Percentiles rank a stretch among this genome's conserved stretches.
Conservation (phyloP, 1,140 invertebrate genomes). For the Augochlora pura region DNA sequence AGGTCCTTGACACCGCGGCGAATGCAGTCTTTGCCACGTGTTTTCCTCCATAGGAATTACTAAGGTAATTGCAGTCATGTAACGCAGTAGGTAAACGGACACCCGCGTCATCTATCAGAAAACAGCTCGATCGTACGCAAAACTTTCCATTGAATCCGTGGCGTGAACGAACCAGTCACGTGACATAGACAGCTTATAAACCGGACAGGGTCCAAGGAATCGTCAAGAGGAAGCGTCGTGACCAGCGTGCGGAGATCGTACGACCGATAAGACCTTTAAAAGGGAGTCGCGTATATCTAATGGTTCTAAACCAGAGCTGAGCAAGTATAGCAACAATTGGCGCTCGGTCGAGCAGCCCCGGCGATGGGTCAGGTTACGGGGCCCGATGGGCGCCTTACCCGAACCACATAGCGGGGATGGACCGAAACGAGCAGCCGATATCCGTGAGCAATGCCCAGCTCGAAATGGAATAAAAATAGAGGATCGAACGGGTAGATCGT, state of each 20-base stretch:
- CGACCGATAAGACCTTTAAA: constrained; percentile 22
- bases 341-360: too few relatives aligned
- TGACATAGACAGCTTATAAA: background rate
- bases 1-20: background rate
- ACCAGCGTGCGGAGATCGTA: constrained; percentile 55
- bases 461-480: background rate
- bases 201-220: background rate
- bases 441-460: too few relatives aligned
- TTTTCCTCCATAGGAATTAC: background rate
- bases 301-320: background rate
- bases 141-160: too few relatives aligned
- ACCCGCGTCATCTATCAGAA: too few relatives aligned
- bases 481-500: background rate
- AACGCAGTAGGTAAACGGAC: too few relatives aligned
- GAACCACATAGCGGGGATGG: too few relatives aligned
- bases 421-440: too few relatives aligned
- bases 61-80: too few relatives aligned
- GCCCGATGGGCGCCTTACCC: too few relatives aligned
- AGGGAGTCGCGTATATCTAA: constrained; percentile 6
- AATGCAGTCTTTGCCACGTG: background rate
- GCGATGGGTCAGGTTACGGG: too few relatives aligned
- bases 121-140: too few relatives aligned
- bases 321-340: too few relatives aligned
- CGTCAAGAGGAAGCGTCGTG: constrained; percentile 27
- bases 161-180: background rate